Base-by-base conservation (phyloP, 2,113 vertebrate genomes). In the Actenoides hombroni region DNA sequence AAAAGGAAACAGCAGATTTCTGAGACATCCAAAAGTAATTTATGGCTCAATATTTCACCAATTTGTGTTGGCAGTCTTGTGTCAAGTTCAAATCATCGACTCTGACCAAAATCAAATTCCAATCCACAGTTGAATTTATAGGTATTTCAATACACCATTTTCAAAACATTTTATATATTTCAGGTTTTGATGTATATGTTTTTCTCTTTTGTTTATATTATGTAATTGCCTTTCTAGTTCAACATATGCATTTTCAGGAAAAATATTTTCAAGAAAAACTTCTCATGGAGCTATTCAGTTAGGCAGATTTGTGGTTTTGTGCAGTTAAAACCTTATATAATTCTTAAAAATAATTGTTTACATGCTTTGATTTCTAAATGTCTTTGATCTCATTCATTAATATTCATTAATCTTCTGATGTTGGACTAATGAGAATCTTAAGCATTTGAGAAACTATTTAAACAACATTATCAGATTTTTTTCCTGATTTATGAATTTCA, bases 341-440 rank as follows among this genome's bases (percentile, higher is more conserved):
- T 97, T 94, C 65, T 97, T 95, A 37, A 97, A 93, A 98, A 96
- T 94, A 98, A 97, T 93, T 90, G 96, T 97, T 98, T 98, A 93
- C 88, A 97, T 94, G 80, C 97, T 98, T 98, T 98, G 96, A 97
- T 98, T 97, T 97, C 64, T 92, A 96, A 94, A 95, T 96, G 92
- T 94, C 96, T 98, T 98, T 98, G 97, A 98, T 98, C 95, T 98
- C 74, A 96, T 95, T 97, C 96, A 98, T 98, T 98, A 98, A 98
- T 98, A 98, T 98, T 98, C 96, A 98, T 98, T 96, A 96, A 65
- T 96, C 95, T 97, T 98, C 97, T 97, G 95, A 97, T 97, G 94
- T 95, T 97, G 82, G 90, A 95, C 96, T 98, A 98, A 98, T 97
- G 94, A 98, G 98, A 98, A 92, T 97, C 97, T 97, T 97, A 95